Base-by-base conservation (phyloP, 2,797 vertebrate genomes). In the Geotrypetes seraphini region DNA sequence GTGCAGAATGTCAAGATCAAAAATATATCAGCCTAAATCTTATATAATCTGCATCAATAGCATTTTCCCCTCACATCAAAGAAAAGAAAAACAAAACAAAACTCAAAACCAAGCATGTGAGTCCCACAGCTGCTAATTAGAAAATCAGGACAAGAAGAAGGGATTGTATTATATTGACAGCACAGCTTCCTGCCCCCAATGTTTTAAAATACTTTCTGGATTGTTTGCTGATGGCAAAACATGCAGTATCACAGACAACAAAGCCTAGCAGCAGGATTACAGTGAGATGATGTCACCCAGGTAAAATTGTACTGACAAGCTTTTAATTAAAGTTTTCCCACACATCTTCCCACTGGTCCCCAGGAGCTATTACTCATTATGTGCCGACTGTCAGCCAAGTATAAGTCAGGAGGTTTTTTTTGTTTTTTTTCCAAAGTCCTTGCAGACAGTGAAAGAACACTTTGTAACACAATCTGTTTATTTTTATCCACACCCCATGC, bases 321-420 rank as follows among this genome's bases (percentile, higher is more conserved):
- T 89, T 92, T 94, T 94, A 92, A 95, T 93, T 91, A 93, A 92
- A 89, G 75, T 77, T 83, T 87, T 83, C 84, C 79, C 84, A 86
- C 84, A 89, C 71, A 73, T 83, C 71, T 80, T 70, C 84, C 70
- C 64, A 66, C 56, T 67, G 61, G 76, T 70, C 60, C 75, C 83
- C 73, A 27, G 51, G 60, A 90, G 86, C 77, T 71, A 78, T 79
- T 62, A 85, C 71, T 83, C 78, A 83, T 83, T 78, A 76, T 77
- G 77, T 64, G 63, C 67, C 42, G 48, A 76, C 75, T 75, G 79
- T 81, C 80, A 81, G 72, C 79, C 77, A 71, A 77, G 78, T 78
- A 79, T 72, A 72, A 76, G 63, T 68, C 27, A 70, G 69, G 77
- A 83, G 81, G 78, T 67, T 69, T 76, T 78, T 81, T 79, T 78